Conservation (phyloP, 1,140 invertebrate species). For the Cherax destructor region DNA sequence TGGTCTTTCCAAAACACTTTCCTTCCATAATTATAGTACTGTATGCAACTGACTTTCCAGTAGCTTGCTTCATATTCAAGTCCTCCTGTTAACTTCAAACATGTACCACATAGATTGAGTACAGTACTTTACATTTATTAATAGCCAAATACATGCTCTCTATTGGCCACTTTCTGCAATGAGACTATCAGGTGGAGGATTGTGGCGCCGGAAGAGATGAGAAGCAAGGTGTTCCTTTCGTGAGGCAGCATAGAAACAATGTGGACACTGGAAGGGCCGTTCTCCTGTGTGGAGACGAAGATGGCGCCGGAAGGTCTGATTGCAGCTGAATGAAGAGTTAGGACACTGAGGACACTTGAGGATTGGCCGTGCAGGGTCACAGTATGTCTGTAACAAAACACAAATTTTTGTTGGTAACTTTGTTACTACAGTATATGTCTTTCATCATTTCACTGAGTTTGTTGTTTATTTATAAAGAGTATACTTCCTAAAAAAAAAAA, state of each 20-base stretch:
- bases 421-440: neutral
- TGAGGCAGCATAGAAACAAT: conserved; percentile 36
- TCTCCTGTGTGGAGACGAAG: conserved; percentile 38
- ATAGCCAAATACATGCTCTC: neutral
- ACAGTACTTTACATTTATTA: neutral
- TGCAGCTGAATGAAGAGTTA: conserved; percentile 39
- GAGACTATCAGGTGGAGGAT: neutral
- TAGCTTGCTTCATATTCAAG: neutral
- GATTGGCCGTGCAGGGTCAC: conserved; percentile 23
- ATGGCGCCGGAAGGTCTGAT: conserved; percentile 29
- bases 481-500: neutral
- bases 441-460: neutral
- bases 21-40: neutral
- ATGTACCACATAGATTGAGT: neutral
- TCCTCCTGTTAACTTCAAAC: neutral
- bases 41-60: neutral
- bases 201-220: conserved; percentile 29
- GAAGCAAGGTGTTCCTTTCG: conserved; percentile 42
- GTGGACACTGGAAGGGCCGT: conserved; percentile 42
- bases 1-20: no score
- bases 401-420: conserved; percentile 12
- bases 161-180: neutral
- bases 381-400: conserved; percentile 52
- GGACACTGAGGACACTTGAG: conserved; percentile 50
- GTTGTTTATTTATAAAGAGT: neutral